Evolutionary conservation across 1,140 invertebrate genomes (phyloP), one percentile per base, ranked within the genome.

Genomic region (Drosophila tropicalis): DNA sequence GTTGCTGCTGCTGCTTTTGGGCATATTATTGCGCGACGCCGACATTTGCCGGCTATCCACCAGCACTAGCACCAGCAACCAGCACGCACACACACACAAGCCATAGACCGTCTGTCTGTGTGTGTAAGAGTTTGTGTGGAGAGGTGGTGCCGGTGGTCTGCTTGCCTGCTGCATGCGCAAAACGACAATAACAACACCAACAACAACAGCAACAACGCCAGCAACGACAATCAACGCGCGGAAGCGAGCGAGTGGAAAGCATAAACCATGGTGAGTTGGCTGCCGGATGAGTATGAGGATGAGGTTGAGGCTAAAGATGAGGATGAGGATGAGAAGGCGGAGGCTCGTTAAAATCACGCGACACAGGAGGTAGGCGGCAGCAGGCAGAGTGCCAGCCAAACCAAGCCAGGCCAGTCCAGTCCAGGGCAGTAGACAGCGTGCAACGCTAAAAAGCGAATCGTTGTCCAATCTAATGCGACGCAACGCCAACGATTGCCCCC

Each of bases 271-370:
- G 74, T 72, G 82, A 70, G 78, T 66, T 79, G 76, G 75, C 57
- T 51, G n/a, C 32, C 32, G 66, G 56, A 17, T 29, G 29, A 29
- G 29, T 29, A 29, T 29, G 29, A 29, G 29, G 3, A 29, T 29
- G 25, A 25, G 32, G 25, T 12, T 12, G 34, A 39, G 22, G n/a
- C 13, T 44, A 17, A 9, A 13, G 32, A 32, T 15, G 32, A 65
- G 57, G 22, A 25, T 34, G 56, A 17, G 25, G 17, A 57, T 56
- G 1, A 25, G 65, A 15, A 15, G 64, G 54, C 58, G 72, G 79
- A 86, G 86, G 82, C 85, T 89, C 81, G 84, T 90, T 90, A 85
- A 81, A 90, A 90, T 90, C 76, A 86, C 84, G 86, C 85, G 86
- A 85, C 81, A 90, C 44, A 51, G 81, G 81, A 75, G 68, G 68